Evolutionary conservation across 2,797 vertebrate species (phyloP).

Genomic region (Aulostomus chinensis): DNA sequence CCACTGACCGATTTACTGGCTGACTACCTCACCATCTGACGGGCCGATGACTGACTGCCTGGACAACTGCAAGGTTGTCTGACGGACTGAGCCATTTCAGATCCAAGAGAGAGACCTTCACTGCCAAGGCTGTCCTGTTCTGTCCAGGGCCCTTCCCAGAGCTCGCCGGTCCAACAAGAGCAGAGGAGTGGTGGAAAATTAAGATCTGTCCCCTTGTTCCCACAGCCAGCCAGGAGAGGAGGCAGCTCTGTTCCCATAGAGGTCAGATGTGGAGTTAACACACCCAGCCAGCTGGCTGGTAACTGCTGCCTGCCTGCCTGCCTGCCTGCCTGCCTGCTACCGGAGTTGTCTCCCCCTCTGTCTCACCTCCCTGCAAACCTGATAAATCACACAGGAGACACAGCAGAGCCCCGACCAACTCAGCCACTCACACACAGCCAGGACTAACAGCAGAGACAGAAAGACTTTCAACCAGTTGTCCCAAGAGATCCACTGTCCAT

Average conservation of each 20-base stretch:
- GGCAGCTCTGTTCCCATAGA: conserved; percentile 68
- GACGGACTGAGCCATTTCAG: conserved; percentile 48
- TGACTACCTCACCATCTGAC: conserved; percentile 47
- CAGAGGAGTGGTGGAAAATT: conserved; percentile 4
- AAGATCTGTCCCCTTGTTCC: conserved; percentile 48
- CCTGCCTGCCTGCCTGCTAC: conserved; percentile 40
- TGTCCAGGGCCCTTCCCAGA: conserved; percentile 39
- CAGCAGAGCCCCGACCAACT: conserved; percentile 54
- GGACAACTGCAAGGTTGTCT: conserved; percentile 21
- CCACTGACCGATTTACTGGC: conserved; percentile 31
- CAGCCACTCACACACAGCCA: conserved; percentile 45
- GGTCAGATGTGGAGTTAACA: conserved; percentile 76
- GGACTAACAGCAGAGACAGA: conserved; percentile 64
- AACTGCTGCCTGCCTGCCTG: conserved; percentile 32
- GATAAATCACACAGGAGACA: conserved; percentile 72
- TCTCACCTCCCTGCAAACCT: conserved; percentile 60
- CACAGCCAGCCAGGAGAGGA: conserved; percentile 56
- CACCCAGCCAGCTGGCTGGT: conserved; percentile 63
- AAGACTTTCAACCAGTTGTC: conserved; percentile 74
- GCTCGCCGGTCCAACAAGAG: conserved; percentile 15
- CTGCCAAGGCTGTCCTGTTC: conserved; percentile 39
- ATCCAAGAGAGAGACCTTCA: conserved; percentile 61
- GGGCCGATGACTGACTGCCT: conserved; percentile 33
- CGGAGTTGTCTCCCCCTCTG: conserved; percentile 42
- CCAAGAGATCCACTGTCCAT: conserved; percentile 77